Evolutionary conservation across 2,113 vertebrate species (phyloP), one percentile per base, ranked within the genome.

Genomic region (Mystacornis crossleyi): DNA sequence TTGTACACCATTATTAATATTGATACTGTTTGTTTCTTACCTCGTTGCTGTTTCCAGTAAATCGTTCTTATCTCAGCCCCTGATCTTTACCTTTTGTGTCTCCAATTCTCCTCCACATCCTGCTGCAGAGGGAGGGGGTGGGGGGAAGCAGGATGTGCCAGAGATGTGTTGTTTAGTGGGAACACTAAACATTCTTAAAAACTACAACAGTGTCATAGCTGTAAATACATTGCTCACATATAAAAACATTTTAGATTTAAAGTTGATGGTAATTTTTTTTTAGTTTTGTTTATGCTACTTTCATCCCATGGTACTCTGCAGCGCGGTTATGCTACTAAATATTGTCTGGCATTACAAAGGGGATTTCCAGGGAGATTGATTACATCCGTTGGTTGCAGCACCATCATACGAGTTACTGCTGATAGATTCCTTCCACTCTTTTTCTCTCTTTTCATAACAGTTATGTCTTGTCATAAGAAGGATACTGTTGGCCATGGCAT

Each of bases 231-330:
- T 89, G 23, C 26, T 92, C 53, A 54, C 24, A 9, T 6, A 11
- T 75, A 45, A 78, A 47, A 85, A 36, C 4, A 18, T 71, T n/a
- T 25, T 88, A 36, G 12, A 64, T 69, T 85, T 92, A 47, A 69
- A 91, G 15, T 16, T 55, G 47, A 64, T 72, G 33, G 17, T 24
- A 80, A 42, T 43, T 86, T 64, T 64, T 95, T 95, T 87, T 40
- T 34, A 14, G 3, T 58, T 75, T 48, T 84, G 17, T 14, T 57
- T 73, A 6, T 64, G 4, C 18, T 64, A 51, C n/a, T 81, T 93
- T 72, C 28, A 88, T 53, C 20, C 33, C 3, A 2, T 81, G 26
- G 29, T 96, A 45, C 36, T 51, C 42, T 93, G 69, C 38, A 85
- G 62, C 55, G 42, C 57, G 8, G 15, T 64, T 90, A 28, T 28